Conservation (phyloP, 2,888 invertebrate species). For the Trichopoda pennipes region DNA sequence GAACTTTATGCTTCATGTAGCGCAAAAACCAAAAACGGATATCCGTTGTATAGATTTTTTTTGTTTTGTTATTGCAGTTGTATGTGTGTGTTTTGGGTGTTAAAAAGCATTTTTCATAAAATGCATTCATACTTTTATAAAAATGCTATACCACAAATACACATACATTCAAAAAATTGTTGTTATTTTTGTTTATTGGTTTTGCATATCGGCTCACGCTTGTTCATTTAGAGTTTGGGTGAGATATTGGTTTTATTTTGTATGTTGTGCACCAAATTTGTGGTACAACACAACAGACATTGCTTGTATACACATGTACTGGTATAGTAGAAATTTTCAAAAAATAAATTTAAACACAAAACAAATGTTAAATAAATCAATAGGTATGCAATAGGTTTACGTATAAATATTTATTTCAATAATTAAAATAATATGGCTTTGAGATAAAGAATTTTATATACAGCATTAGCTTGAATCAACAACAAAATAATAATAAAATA, state of each 20-base stretch:
- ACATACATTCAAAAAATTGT: not conserved
- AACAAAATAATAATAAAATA: too few relatives aligned
- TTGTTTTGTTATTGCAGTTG: constrained; percentile 23
- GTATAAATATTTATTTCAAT: constrained; percentile 24
- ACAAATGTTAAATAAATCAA: constrained; percentile 1
- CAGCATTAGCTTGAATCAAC: not conserved
- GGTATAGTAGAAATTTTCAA: not conserved
- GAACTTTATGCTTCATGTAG: constrained; percentile 58
- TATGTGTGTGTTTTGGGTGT: constrained; percentile 5
- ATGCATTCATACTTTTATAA: constrained; percentile 31
- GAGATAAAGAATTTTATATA: not conserved
- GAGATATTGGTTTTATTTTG: constrained; percentile 48
- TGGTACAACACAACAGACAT: constrained; percentile 61
- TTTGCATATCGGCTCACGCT: constrained; percentile 42
- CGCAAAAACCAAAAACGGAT: constrained; percentile 62
- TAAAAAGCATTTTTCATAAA: constrained; percentile 45
- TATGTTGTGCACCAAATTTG: constrained; percentile 63
- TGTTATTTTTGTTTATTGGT: constrained; percentile 45
- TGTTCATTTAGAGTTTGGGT: constrained; percentile 50
- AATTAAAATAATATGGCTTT: constrained; percentile 22
- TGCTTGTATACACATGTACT: constrained; percentile 33
- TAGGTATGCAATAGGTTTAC: not conserved
- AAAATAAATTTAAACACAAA: constrained; percentile 22
- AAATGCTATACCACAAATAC: constrained; percentile 10
- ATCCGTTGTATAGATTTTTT: constrained; percentile 61